A percentile compares a stretch with the other conserved stretches of the same genome.
These are phyloP conservation scores for Mesitornis unicolor DNA, from an alignment of 2,113 vertebrate species.

Conservation along the genomic window DNA sequence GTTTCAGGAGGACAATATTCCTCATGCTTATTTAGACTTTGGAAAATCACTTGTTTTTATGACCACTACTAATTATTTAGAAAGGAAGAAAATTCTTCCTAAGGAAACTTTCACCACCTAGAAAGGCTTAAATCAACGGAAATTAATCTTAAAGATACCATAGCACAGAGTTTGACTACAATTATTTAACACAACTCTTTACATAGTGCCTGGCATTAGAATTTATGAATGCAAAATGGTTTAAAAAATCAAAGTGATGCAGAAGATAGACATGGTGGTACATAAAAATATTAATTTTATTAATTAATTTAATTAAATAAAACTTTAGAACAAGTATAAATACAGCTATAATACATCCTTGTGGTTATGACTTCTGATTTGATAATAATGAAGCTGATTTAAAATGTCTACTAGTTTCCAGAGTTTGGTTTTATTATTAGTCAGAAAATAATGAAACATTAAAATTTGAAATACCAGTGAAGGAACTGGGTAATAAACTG, in stretches of 20 bases:
- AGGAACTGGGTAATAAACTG: background rate
- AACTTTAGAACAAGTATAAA: background rate
- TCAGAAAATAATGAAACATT: background rate
- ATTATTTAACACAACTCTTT: background rate
- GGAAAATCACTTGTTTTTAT: background rate
- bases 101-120: background rate
- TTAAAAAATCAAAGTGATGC: background rate
- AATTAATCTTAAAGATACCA: background rate
- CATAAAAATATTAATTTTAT: background rate
- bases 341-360: background rate
- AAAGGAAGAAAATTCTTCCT: background rate
- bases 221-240: background rate
- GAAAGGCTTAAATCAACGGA: background rate
- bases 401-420: background rate
- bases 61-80: background rate
- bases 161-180: background rate
- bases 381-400: background rate
- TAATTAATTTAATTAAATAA: background rate
- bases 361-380: background rate
- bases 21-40: background rate
- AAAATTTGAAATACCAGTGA: background rate
- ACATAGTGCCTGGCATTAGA: background rate
- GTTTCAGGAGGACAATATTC: background rate
- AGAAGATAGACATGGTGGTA: background rate
- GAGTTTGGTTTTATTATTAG: background rate